Evolutionary conservation across 1,140 invertebrate species (phyloP), one percentile per base, ranked within the genome.

Genomic region (Caligus rogercresseyi): DNA sequence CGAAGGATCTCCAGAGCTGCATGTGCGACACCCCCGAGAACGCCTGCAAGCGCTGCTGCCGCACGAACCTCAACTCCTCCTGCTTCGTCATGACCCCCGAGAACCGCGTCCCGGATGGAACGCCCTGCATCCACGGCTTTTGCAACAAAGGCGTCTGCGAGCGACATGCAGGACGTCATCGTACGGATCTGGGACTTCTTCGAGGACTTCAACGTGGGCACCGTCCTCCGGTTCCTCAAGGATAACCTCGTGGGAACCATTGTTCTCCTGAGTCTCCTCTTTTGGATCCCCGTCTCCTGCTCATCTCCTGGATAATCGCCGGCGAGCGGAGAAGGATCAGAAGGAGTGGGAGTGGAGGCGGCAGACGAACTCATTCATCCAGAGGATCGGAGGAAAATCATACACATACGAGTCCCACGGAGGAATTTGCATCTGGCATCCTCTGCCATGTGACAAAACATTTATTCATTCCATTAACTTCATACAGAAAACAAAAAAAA

Each of bases 231-330:
- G 13, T 19, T 90, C 71, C 74, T 91, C 25, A 80, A 84, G 68
- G 87, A 89, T 71, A 91, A 92, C 70, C 86, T 92, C 70, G 83
- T 93, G 13, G 89, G 89, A 52, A 86, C 89, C 1, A 86, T 93
- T 18, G 84, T 94, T 54, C 77, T 94, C 11, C 79, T 88, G 31
- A 89, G 87, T 13, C 81, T 89, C n/a, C 75, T 93, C n/a, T 77
- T 94, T 55, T 95, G 91, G 91, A 85, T 94, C 69, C 89, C 90
- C 0, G 71, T 70, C 1, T 72, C 71, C 56, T 76, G 74, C 66
- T 74, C 2, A 72, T 77, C 55, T 74, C 70, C 61, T 72, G 70
- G 53, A 68, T 72, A 72, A 70, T 54, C 18, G 56, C 15, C 16
- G 26, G 26, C 60, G 65, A 16, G 24, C 58, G 3, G 26, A 61